Conservation (phyloP, 2,113 vertebrate species). For the cattle (Bos taurus) region DNA sequence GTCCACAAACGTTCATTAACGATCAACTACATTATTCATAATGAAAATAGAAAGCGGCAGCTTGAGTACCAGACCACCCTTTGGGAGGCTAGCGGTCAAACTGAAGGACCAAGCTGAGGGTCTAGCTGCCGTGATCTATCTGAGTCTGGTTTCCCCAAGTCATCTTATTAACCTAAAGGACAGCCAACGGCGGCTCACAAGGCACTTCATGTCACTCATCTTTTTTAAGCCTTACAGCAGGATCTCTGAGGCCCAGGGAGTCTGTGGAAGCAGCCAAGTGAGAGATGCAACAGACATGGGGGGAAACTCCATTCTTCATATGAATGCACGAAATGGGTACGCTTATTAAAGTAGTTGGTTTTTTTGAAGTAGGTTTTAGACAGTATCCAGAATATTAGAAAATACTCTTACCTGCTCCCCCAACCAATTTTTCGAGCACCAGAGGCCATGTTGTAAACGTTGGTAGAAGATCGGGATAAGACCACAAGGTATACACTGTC, state of each 20-base stretch:
- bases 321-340: neutral
- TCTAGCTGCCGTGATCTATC: neutral
- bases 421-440: slow-evolving; percentile 91
- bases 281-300: neutral
- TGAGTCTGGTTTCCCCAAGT: neutral
- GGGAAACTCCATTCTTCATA: neutral
- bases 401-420: slow-evolving; percentile 91
- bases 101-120: neutral
- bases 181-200: neutral
- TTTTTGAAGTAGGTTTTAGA: neutral
- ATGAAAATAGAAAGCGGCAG: slow-evolving; percentile 11
- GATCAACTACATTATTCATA: neutral
- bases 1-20: neutral
- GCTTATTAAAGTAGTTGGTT: neutral
- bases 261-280: neutral
- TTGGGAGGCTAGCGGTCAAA: neutral
- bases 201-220: neutral
- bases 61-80: neutral
- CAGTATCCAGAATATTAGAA: neutral
- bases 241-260: neutral
- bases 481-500: slow-evolving; percentile 93
- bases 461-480: slow-evolving; percentile 87
- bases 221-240: neutral
- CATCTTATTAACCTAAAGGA: neutral
- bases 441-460: slow-evolving; percentile 91